phyloP scores from a whole-genome alignment of 2,888 invertebrate species.

The Scaptomyza tumidula region DNA sequence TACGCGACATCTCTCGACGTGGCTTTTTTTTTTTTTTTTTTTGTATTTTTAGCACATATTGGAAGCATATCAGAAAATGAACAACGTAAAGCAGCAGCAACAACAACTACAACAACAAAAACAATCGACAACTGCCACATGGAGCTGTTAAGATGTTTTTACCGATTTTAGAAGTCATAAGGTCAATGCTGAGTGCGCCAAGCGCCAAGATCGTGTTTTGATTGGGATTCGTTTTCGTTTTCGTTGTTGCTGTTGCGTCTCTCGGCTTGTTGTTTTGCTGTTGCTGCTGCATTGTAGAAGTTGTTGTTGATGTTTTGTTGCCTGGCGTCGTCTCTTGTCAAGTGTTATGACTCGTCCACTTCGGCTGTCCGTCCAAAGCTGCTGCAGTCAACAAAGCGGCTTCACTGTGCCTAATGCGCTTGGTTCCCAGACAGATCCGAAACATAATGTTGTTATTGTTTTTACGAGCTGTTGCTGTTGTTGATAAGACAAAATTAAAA shows the following conservation, averaged over 20 bases:
- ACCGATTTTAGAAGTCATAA: conserved; percentile 82
- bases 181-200: conserved; percentile 79
- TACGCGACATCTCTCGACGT: conserved; percentile 65
- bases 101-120: conserved; percentile 45
- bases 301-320: conserved; percentile 30
- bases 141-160: conserved; percentile 81
- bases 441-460: conserved; percentile 35
- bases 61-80: conserved; percentile 50
- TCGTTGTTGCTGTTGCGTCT: conserved; percentile 30
- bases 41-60: conserved; percentile 69
- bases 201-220: conserved; percentile 73
- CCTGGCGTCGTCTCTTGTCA: conserved; percentile 64
- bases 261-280: conserved; percentile 33
- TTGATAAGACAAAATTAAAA: conserved; percentile 60
- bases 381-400: conserved; percentile 58
- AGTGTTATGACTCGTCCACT: conserved; percentile 73
- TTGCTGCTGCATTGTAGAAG: conserved; percentile 28
- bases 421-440: conserved; percentile 62
- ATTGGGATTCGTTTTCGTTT: conserved; percentile 55
- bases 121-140: conserved; percentile 60
- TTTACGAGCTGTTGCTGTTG: conserved; percentile 27
- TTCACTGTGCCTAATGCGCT: conserved; percentile 44
- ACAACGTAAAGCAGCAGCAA: conserved; percentile 40
- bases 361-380: conserved; percentile 46
- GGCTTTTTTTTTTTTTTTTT: conserved; percentile 62